These are phyloP conservation scores for Zingel zingel DNA, from an alignment of 2,113 vertebrate species.

Conservation along the genomic window DNA sequence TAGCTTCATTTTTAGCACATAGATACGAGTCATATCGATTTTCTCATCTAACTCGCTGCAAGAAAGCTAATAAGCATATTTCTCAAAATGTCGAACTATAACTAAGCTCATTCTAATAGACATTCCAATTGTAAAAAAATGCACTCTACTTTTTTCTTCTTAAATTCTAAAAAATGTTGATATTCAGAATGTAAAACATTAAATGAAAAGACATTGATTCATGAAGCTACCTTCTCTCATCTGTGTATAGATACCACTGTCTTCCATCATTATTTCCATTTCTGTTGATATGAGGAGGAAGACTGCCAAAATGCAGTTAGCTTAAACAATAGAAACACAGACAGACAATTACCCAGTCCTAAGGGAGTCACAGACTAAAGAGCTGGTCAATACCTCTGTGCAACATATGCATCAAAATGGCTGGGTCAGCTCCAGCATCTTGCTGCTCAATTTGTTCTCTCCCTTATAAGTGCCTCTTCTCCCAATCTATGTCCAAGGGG, in stretches of 20 bases:
- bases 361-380: constrained; percentile 81
- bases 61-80: constrained; percentile 12
- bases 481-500: constrained; percentile 61
- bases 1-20: constrained; percentile 6
- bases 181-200: constrained; percentile 24
- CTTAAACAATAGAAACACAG: constrained; percentile 84
- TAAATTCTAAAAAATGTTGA: constrained; percentile 2
- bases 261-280: constrained; percentile 70
- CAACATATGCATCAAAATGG: constrained; percentile 81
- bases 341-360: constrained; percentile 82
- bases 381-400: constrained; percentile 84
- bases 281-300: constrained; percentile 72
- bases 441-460: constrained; percentile 41
- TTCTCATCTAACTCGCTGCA: constrained; percentile 1
- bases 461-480: constrained; percentile 64
- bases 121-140: background rate
- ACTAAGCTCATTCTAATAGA: background rate
- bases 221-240: constrained; percentile 45
- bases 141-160: background rate
- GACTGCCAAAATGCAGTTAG: constrained; percentile 77
- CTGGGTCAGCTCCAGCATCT: constrained; percentile 73
- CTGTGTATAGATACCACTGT: constrained; percentile 58
- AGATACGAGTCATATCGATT: background rate
- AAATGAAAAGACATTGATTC: constrained; percentile 59
- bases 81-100: background rate